phyloP scores from a whole-genome alignment of 1,140 invertebrate genomes.

The Augochlora pura region DNA sequence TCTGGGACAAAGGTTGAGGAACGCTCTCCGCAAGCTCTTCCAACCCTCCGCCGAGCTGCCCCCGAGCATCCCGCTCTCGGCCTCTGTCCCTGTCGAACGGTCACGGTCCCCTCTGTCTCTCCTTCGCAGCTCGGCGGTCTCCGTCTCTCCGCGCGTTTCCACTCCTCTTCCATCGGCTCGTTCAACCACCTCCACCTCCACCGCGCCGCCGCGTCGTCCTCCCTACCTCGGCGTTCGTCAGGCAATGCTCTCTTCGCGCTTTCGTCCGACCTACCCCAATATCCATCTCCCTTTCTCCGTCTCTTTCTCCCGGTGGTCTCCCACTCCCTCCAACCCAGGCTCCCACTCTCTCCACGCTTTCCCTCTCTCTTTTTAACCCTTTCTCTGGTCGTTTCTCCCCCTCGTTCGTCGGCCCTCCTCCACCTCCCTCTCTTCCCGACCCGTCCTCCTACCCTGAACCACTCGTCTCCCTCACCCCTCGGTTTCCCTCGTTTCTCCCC shows the following conservation, averaged over 20 bases:
- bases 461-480: neutral
- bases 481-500: neutral
- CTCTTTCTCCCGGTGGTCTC: neutral
- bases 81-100: constrained; percentile 5
- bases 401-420: neutral
- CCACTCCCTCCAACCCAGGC: neutral
- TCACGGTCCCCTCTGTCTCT: constrained; percentile 43
- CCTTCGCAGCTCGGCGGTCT: neutral
- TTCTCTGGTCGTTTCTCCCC: constrained; percentile 14
- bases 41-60: constrained; percentile 47
- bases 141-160: constrained; percentile 28
- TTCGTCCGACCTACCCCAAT: constrained; percentile 73
- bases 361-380: constrained; percentile 27
- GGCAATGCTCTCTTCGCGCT: constrained; percentile 62
- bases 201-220: neutral
- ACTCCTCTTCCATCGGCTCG: constrained; percentile 32
- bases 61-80: constrained; percentile 9
- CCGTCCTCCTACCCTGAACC: neutral
- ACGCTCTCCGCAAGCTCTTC: constrained; percentile 64
- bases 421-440: too few relatives aligned
- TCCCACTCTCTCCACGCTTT: constrained; percentile 1
- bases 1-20: constrained; percentile 80
- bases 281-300: constrained; percentile 22
- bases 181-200: constrained; percentile 18
- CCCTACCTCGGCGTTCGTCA: constrained; percentile 39